These are phyloP conservation scores for Copsychus sechellarum DNA, from an alignment of 2,113 vertebrate species.

Conservation along the genomic window DNA sequence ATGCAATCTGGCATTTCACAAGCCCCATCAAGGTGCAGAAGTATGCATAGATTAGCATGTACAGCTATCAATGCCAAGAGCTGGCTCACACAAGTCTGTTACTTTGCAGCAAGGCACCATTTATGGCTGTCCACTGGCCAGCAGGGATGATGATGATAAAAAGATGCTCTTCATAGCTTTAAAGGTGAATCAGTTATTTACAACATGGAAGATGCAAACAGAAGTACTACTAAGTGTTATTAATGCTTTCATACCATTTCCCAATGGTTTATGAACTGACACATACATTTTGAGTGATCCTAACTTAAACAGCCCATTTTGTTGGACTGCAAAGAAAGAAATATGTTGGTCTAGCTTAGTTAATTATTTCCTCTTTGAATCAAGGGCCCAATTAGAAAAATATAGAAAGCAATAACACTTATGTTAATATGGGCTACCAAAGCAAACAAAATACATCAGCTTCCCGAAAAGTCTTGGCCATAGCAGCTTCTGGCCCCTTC, in stretches of 20 bases:
- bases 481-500: background rate
- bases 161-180: background rate
- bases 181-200: background rate
- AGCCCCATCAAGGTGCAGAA: background rate
- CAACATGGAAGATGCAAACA: background rate
- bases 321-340: background rate
- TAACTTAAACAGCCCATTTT: background rate
- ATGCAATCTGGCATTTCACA: background rate
- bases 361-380: background rate
- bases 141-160: background rate
- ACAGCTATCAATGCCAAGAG: background rate
- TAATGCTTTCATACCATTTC: background rate
- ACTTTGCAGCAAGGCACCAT: background rate
- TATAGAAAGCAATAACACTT: background rate
- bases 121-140: conserved; percentile 6
- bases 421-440: background rate
- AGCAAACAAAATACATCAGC: background rate
- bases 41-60: background rate
- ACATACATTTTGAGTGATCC: background rate
- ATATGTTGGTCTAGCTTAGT: background rate
- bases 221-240: background rate
- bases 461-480: background rate
- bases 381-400: background rate
- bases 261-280: background rate
- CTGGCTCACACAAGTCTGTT: background rate